phyloP scores from a whole-genome alignment of 1,140 invertebrate genomes.

The Parapsyche elsis region DNA sequence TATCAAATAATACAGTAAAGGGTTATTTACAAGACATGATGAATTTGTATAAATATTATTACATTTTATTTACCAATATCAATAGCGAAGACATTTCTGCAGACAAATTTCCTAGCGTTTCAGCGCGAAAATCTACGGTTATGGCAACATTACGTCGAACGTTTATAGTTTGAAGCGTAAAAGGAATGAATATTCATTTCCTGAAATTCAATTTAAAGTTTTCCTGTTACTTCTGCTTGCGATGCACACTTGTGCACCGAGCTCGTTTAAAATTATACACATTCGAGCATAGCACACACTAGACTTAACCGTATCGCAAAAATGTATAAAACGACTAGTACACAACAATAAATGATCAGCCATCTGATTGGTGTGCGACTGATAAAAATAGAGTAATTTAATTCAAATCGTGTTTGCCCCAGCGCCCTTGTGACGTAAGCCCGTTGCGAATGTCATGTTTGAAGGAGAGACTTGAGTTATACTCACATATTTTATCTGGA shows the following conservation, averaged over 20 bases:
- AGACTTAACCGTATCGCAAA: background rate
- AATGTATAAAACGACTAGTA: no score
- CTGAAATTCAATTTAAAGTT: conserved; percentile 28
- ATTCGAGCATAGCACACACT: background rate
- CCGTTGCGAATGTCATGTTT: conserved; percentile 46
- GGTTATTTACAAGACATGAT: no score
- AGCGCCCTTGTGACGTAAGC: conserved; percentile 46
- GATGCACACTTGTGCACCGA: background rate
- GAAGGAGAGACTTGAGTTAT: conserved; percentile 46
- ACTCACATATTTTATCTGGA: conserved; percentile 41
- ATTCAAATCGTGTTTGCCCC: conserved; percentile 39
- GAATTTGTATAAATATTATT: no score
- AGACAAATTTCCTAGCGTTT: background rate
- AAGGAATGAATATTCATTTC: conserved; percentile 33
- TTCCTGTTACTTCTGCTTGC: background rate
- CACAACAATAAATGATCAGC: background rate
- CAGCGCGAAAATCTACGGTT: background rate
- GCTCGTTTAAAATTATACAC: background rate
- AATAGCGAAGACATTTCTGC: background rate
- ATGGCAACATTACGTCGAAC: background rate
- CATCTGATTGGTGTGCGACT: conserved; percentile 4
- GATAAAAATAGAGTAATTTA: conserved; percentile 44
- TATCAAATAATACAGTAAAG: no score
- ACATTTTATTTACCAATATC: no score
- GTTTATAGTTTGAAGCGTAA: background rate